Conservation (phyloP, 1,140 invertebrate genomes). For the Lordiphosa clarofinis region DNA sequence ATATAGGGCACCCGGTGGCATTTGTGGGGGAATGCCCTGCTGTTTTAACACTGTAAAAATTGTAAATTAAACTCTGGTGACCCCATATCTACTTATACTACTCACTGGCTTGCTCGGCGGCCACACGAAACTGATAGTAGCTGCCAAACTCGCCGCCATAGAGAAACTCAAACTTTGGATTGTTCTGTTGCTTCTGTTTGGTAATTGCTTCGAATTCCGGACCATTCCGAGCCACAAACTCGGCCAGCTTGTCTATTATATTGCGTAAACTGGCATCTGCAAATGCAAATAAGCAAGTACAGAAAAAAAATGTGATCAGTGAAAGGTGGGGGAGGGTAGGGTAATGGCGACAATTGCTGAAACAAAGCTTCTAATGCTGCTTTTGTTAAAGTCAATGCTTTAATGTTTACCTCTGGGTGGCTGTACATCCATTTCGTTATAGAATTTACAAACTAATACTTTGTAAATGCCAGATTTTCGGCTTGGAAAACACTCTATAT, state of each 20-base stretch:
- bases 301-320: conserved; percentile 21
- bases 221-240: conserved; percentile 99
- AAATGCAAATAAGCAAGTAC: conserved; percentile 24
- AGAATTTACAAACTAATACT: conserved; percentile 36
- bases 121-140: conserved; percentile 97
- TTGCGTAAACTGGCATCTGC: conserved; percentile 82
- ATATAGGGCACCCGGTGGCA: conserved; percentile 29
- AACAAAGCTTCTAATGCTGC: background rate
- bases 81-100: background rate
- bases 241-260: conserved; percentile 98
- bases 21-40: conserved; percentile 53
- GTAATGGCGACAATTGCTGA: background rate
- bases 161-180: conserved; percentile 97
- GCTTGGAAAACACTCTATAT: too few species aligned
- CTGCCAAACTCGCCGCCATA: conserved; percentile 97
- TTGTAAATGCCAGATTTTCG: conserved; percentile 11
- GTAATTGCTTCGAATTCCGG: conserved; percentile 99
- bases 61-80: background rate
- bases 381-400: too few species aligned
- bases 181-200: conserved; percentile 98
- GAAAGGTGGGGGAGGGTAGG: background rate
- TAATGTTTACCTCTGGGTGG: conserved; percentile 57
- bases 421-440: conserved; percentile 51
- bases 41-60: conserved; percentile 80
- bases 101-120: conserved; percentile 74